These are phyloP conservation scores for Nycticorax nycticorax DNA, from an alignment of 2,113 vertebrate genomes.

Conservation along the genomic window DNA sequence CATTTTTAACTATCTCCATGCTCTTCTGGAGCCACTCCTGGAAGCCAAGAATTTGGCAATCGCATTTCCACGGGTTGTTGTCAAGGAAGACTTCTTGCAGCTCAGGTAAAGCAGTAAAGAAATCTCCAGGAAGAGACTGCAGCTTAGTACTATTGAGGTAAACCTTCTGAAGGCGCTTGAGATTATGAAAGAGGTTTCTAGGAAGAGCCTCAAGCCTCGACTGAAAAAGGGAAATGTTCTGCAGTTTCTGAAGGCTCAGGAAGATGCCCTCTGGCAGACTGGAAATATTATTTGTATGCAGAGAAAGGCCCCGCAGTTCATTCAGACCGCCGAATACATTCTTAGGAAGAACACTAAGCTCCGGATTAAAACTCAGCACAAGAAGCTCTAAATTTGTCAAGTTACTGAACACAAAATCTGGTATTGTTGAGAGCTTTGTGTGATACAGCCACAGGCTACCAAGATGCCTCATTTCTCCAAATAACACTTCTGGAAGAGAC, in stretches of 20 bases:
- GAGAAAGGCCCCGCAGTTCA: slow-evolving; percentile 76
- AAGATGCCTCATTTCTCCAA: slow-evolving; percentile 83
- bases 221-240: slow-evolving; percentile 69
- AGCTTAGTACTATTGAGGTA: slow-evolving; percentile 68
- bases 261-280: slow-evolving; percentile 79
- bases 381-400: slow-evolving; percentile 80
- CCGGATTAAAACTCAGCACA: slow-evolving; percentile 74
- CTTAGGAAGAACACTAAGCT: slow-evolving; percentile 76
- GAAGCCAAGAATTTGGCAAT: slow-evolving; percentile 79
- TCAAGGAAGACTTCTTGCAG: slow-evolving; percentile 70
- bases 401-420: slow-evolving; percentile 83
- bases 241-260: slow-evolving; percentile 68
- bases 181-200: slow-evolving; percentile 71
- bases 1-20: background rate
- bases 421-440: slow-evolving; percentile 82
- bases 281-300: slow-evolving; percentile 75
- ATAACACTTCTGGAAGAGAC: slow-evolving; percentile 80
- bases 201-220: slow-evolving; percentile 76
- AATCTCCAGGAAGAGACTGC: slow-evolving; percentile 60
- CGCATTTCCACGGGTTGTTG: slow-evolving; percentile 83
- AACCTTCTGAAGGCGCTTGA: slow-evolving; percentile 65
- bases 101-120: slow-evolving; percentile 51
- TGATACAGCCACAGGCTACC: slow-evolving; percentile 77
- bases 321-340: slow-evolving; percentile 79
- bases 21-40: slow-evolving; percentile 79